Evolutionary conservation across 2,113 vertebrate species (phyloP).

Genomic region (Aptenodytes forsteri): DNA sequence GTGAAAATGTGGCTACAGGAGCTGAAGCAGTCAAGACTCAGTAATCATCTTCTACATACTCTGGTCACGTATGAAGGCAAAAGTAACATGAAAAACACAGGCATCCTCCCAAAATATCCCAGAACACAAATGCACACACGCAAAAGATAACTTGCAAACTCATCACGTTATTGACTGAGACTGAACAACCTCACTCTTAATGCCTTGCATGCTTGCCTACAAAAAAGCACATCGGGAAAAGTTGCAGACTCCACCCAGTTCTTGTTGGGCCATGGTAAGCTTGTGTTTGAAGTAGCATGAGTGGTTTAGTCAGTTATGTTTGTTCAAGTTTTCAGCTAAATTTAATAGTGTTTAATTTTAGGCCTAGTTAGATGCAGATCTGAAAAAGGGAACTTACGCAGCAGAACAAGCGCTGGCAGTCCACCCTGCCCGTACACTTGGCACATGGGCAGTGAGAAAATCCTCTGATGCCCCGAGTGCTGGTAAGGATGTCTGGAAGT

Average conservation of each 20-base stretch:
- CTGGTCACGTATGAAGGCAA: not conserved
- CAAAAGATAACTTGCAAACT: not conserved
- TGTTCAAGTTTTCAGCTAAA: not conserved
- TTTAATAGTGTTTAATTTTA: not conserved
- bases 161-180: not conserved
- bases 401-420: not conserved
- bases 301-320: not conserved
- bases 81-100: not conserved
- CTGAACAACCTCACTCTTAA: not conserved
- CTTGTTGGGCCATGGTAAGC: not conserved
- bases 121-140: not conserved
- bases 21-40: not conserved
- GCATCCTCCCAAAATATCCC: not conserved
- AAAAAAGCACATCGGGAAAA: not conserved
- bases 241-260: not conserved
- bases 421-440: accelerated
- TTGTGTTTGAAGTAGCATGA: not conserved
- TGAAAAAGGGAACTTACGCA: not conserved
- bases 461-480: not conserved
- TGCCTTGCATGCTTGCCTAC: accelerated
- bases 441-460: not conserved
- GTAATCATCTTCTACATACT: not conserved
- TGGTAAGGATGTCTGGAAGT: not conserved
- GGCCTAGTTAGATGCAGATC: not conserved
- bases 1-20: not conserved